These are phyloP conservation scores for Drosophila prostipennis DNA, from an alignment of 2,888 invertebrate species.

Conservation along the genomic window DNA sequence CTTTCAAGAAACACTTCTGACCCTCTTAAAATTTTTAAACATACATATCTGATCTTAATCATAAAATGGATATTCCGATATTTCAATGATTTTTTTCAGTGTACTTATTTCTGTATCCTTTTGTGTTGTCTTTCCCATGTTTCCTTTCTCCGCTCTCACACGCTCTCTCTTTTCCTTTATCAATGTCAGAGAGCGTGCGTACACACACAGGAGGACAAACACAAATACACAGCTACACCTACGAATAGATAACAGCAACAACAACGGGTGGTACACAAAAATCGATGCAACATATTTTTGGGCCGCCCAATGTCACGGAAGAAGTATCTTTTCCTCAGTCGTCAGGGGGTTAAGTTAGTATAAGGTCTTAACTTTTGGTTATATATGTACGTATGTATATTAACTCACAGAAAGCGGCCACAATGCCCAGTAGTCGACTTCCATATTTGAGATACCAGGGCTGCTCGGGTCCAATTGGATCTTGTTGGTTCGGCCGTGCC, in stretches of 20 bases:
- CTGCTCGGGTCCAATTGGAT: slow-evolving; percentile 91
- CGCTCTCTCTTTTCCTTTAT: slow-evolving; percentile 64
- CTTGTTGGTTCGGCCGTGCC: slow-evolving; percentile 89
- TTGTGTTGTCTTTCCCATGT: slow-evolving; percentile 24
- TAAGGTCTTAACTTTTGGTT: neutral
- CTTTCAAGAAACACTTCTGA: too few relatives aligned
- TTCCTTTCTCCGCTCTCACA: slow-evolving; percentile 5
- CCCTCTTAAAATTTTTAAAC: too few relatives aligned
- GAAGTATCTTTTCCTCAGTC: slow-evolving; percentile 18
- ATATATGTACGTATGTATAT: too few relatives aligned
- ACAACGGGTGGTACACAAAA: slow-evolving; percentile 75
- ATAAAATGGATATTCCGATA: too few relatives aligned
- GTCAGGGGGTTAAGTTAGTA: neutral
- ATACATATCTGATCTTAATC: too few relatives aligned
- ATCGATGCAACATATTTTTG: slow-evolving; percentile 75
- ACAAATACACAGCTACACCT: slow-evolving; percentile 24
- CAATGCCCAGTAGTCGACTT: slow-evolving; percentile 92
- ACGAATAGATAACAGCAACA: slow-evolving; percentile 58
- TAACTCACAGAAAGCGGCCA: slow-evolving; percentile 92
- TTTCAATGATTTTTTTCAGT: neutral
- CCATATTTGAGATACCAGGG: slow-evolving; percentile 96
- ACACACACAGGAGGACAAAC: slow-evolving; percentile 41
- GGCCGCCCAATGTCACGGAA: slow-evolving; percentile 36
- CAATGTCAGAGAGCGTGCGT: slow-evolving; percentile 71
- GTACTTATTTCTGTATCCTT: slow-evolving; percentile 70